Conservation (phyloP, 2,888 invertebrate species). For the Caenorhabditis zanzibari region DNA sequence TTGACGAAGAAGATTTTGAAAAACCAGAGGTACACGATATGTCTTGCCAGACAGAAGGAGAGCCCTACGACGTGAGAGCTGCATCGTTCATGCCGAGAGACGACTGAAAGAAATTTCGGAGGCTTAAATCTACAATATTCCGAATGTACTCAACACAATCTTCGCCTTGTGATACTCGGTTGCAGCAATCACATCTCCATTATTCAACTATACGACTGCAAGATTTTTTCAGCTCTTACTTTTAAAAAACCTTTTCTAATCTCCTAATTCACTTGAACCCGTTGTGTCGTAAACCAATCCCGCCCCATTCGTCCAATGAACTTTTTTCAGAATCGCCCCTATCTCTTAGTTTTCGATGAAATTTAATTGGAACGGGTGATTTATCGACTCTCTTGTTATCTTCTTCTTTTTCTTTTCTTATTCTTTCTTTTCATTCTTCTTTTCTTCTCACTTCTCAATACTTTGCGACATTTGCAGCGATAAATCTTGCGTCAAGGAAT, state of each 20-base stretch:
- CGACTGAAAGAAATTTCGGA: neutral
- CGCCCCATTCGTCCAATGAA: neutral
- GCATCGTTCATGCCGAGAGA: neutral
- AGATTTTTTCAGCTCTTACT: neutral
- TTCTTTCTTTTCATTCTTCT: constrained; percentile 5
- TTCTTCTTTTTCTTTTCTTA: constrained; percentile 1
- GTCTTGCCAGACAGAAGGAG: constrained; percentile 34
- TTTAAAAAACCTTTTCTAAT: neutral
- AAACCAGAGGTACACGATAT: constrained; percentile 15
- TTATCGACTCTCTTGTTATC: constrained; percentile 17
- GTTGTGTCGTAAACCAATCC: neutral
- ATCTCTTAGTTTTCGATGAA: constrained; percentile 11
- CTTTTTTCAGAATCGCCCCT: neutral
- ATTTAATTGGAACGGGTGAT: constrained; percentile 14
- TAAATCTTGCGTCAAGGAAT: constrained; percentile 21
- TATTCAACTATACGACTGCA: constrained; percentile 2
- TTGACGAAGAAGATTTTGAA: constrained; percentile 19
- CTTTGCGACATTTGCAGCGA: constrained; percentile 23
- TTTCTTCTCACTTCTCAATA: neutral
- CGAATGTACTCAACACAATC: neutral
- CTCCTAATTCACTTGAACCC: neutral
- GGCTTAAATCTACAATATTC: neutral
- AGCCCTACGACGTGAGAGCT: constrained; percentile 8
- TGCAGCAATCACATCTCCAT: neutral
- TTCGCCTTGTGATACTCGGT: neutral